A percentile compares a stretch with the other conserved stretches of the same genome.
These are phyloP conservation scores for Drosophila hydei DNA, from an alignment of 1,140 invertebrate genomes.

Conservation along the genomic window DNA sequence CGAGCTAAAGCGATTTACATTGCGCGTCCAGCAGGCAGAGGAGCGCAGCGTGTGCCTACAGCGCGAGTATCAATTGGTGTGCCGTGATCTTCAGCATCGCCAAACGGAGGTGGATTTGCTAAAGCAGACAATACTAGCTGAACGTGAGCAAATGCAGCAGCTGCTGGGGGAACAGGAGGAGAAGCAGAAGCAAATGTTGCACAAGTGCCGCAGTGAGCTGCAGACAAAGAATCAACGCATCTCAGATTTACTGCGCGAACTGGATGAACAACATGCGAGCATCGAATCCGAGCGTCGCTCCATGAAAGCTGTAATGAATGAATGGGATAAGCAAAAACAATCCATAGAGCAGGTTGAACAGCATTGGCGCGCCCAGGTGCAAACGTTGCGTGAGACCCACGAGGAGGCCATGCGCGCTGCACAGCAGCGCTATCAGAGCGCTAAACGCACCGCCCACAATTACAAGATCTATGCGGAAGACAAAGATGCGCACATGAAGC, in stretches of 20 bases:
- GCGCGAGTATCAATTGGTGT: conserved; percentile 85
- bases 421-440: conserved; percentile 85
- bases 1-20: conserved; percentile 85
- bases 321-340: conserved; percentile 75
- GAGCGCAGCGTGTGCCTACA: conserved; percentile 84
- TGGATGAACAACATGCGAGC: conserved; percentile 71
- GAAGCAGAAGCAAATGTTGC: conserved; percentile 58
- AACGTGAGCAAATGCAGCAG: conserved; percentile 85
- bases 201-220: conserved; percentile 65
- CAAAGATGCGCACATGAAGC: conserved; percentile 77
- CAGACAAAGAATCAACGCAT: conserved; percentile 63
- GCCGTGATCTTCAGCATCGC: conserved; percentile 63
- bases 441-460: conserved; percentile 85
- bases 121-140: conserved; percentile 85
- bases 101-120: conserved; percentile 85
- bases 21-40: conserved; percentile 84
- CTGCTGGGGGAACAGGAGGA: conserved; percentile 84
- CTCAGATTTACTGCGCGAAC: conserved; percentile 45
- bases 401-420: conserved; percentile 76
- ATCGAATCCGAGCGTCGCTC: conserved; percentile 77
- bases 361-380: conserved; percentile 65
- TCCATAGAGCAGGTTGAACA: conserved; percentile 61
- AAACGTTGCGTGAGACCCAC: conserved; percentile 52
- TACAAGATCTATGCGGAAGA: conserved; percentile 84
- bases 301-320: conserved; percentile 77